A percentile compares a stretch with the other conserved stretches of the same genome.
Conservation (phyloP, 1,140 invertebrate species). For the Anoplolepis gracilipes region DNA sequence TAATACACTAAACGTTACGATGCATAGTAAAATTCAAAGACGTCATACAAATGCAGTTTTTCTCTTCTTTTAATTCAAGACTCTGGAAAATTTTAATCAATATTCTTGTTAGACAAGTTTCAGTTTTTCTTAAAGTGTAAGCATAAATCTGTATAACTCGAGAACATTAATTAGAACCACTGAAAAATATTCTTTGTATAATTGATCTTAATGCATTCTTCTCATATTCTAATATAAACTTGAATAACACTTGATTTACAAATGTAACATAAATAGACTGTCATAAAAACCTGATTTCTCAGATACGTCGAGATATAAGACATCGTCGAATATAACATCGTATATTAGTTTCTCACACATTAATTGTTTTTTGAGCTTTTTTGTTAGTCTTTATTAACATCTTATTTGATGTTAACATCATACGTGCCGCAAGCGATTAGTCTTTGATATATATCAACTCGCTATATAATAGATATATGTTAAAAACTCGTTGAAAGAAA, state of each 20-base stretch:
- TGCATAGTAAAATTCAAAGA: background rate
- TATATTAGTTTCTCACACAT: constrained; percentile 11
- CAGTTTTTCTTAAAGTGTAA: background rate
- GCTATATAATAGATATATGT: background rate
- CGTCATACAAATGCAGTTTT: no score
- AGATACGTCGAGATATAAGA: background rate
- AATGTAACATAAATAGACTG: constrained; percentile 4
- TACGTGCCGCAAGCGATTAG: background rate
- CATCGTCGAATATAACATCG: background rate
- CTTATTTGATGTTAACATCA: constrained; percentile 21
- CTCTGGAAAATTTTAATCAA: background rate
- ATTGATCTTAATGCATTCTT: constrained; percentile 15
- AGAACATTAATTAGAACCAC: constrained; percentile 2
- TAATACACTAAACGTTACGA: background rate
- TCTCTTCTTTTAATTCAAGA: no score
- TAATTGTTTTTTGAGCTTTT: constrained; percentile 20
- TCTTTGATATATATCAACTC: background rate
- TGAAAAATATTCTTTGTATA: constrained; percentile 28
- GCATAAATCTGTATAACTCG: background rate
- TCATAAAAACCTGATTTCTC: constrained; percentile 18
- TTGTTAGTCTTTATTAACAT: constrained; percentile 1
- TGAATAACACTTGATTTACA: constrained; percentile 7
- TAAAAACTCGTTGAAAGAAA: background rate
- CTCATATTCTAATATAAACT: constrained; percentile 35
- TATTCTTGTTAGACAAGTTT: background rate